Evolutionary conservation across 2,888 invertebrate genomes (phyloP), one percentile per base, ranked within the genome.

Genomic region (Folsomia candida): DNA sequence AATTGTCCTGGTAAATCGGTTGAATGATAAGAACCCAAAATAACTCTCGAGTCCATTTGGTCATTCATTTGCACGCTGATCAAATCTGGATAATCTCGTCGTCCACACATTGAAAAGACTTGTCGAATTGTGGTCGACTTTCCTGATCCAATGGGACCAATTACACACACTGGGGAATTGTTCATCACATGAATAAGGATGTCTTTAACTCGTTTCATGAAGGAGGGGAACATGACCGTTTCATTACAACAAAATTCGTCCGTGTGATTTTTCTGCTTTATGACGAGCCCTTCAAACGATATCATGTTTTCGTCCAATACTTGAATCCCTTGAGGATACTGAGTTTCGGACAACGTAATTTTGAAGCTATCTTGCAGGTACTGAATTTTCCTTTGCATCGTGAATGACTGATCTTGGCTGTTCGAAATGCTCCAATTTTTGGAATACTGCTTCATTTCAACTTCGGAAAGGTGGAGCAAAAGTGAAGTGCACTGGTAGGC

Each of bases 1-100:
- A 99, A 99, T 84, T 99, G 95, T 18, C 99, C 99, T 0, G 97
- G 97, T 63, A 97, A 88, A 82, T 97, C 97, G 0, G 98, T 97
- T 82, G 97, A 98, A 78, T 92, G 88, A 83, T 96, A 96, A 0
- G 91, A 90, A 0, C 99, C 99, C 9, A 99, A 85, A 67, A 99
- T 84, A 87, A 94, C 93, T 84, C 97, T 93, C 67, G 95, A 92
- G 83, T 99, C 98, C 1, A 95, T 95, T 84, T 99, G 95, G 84
- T 98, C 97, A 4, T 97, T 96, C 29, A 99, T 85, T 81, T 99
- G 98, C 27, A 99, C 90, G 83, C 94, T 92, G 73, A 93, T 86
- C 66, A 93, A 87, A 63, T 87, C 85, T 37, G 86, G 83, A 37
- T 81, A 79, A 20, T 81, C 78, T 2, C 70, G 76, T 14, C 81